Conservation (phyloP, 2,888 invertebrate species). For the Phania funesta region DNA sequence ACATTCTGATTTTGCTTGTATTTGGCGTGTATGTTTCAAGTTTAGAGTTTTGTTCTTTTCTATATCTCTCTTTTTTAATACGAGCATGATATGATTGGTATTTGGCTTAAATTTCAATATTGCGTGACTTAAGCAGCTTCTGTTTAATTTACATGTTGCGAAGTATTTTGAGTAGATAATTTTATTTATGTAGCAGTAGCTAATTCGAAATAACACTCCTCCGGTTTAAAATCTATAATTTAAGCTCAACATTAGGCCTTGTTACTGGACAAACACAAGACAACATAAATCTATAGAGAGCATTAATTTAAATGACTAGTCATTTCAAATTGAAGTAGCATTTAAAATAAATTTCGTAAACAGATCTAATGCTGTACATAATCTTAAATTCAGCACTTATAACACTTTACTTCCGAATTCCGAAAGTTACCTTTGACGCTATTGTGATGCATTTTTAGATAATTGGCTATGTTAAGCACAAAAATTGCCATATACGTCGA, state of each 20-base stretch:
- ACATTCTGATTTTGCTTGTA: conserved; percentile 11
- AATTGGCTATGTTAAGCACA: no score
- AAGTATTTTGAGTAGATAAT: conserved; percentile 53
- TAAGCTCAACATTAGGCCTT: background rate
- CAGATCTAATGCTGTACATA: no score
- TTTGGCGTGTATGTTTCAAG: conserved; percentile 1
- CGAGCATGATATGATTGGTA: conserved; percentile 58
- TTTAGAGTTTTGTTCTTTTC: conserved; percentile 12
- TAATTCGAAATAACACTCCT: conserved; percentile 40
- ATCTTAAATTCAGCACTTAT: no score
- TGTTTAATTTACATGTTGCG: conserved; percentile 65
- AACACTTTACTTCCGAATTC: no score
- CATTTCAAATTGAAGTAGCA: no score
- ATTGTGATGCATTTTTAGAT: no score
- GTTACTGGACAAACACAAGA: background rate
- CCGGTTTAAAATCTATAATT: conserved; percentile 41
- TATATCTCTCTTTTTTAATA: conserved; percentile 22
- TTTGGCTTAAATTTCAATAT: conserved; percentile 65
- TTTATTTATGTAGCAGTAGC: conserved; percentile 60
- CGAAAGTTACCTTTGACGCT: no score
- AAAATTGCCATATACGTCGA: no score
- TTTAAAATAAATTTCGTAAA: no score
- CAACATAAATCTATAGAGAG: background rate
- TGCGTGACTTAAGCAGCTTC: conserved; percentile 68
- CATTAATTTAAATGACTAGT: background rate